These are phyloP conservation scores for Artibeus jamaicensis DNA, from an alignment of 2,797 vertebrate genomes.

Conservation along the genomic window DNA sequence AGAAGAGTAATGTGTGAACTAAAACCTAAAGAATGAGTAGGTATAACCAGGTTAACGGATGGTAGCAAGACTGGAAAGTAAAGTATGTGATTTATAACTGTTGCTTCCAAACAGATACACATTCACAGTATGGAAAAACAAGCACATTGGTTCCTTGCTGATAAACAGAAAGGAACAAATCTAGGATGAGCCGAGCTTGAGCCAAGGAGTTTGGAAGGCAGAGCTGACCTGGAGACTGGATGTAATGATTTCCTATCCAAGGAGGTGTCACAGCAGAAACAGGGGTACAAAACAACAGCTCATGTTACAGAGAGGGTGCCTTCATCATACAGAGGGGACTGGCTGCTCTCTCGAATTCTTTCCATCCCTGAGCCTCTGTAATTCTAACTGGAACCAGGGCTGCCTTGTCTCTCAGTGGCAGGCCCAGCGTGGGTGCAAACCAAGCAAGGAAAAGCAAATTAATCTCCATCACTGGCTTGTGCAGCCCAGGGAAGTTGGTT, in stretches of 20 bases:
- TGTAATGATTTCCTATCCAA: background rate
- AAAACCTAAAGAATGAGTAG: background rate
- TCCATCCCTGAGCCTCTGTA: background rate
- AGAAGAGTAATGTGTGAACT: background rate
- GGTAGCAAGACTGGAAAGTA: background rate
- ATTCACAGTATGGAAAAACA: background rate
- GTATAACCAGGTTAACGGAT: background rate
- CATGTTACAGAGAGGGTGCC: background rate
- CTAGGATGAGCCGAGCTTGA: background rate
- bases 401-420: slow-evolving; percentile 15
- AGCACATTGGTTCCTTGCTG: background rate
- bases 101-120: background rate
- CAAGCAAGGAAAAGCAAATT: background rate
- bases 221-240: background rate
- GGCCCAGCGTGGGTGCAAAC: background rate
- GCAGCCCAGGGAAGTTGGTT: background rate
- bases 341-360: background rate
- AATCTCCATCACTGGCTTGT: background rate
- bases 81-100: background rate
- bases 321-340: background rate
- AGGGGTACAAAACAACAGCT: background rate
- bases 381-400: background rate
- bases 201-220: background rate
- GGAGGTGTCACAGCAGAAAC: fast-evolving
- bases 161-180: background rate